Evolutionary conservation across 2,113 vertebrate species (phyloP).

Genomic region (Prochilodus magdalenae): DNA sequence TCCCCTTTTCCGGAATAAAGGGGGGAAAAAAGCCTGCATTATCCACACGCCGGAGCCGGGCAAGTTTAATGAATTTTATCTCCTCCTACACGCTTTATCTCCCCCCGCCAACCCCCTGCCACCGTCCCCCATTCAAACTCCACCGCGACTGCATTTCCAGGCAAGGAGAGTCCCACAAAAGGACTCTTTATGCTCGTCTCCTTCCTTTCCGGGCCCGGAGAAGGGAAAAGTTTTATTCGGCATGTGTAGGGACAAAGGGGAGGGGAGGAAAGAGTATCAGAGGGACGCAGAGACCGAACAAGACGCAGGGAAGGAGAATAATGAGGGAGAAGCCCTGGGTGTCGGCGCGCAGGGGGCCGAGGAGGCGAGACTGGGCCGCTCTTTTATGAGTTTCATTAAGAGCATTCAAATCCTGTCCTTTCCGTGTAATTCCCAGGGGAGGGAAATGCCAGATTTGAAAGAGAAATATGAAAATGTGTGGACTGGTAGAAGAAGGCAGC

Average conservation of each 20-base stretch:
- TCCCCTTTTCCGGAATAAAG: slow-evolving; percentile 26
- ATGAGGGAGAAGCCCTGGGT: slow-evolving; percentile 32
- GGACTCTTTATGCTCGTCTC: slow-evolving; percentile 56
- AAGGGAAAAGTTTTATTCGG: slow-evolving; percentile 63
- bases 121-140: slow-evolving; percentile 60
- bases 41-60: not conserved
- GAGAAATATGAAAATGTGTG: not conserved
- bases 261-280: slow-evolving; percentile 36
- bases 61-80: slow-evolving; percentile 74
- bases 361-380: not conserved
- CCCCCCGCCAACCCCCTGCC: too few relatives aligned
- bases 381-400: slow-evolving; percentile 38
- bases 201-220: slow-evolving; percentile 31
- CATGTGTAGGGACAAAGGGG: slow-evolving; percentile 66
- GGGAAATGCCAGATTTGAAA: not conserved
- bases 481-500: not conserved
- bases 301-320: slow-evolving; percentile 54
- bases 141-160: slow-evolving; percentile 70
- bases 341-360: not conserved
- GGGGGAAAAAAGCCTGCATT: slow-evolving; percentile 42
- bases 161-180: slow-evolving; percentile 65
- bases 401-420: slow-evolving; percentile 29
- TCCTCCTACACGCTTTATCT: slow-evolving; percentile 68
- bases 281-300: not conserved
- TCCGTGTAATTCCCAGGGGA: not conserved